Evolutionary conservation across 1,140 invertebrate species (phyloP), one percentile per base, ranked within the genome.

Genomic region (Lamellibrachia luymesi): DNA sequence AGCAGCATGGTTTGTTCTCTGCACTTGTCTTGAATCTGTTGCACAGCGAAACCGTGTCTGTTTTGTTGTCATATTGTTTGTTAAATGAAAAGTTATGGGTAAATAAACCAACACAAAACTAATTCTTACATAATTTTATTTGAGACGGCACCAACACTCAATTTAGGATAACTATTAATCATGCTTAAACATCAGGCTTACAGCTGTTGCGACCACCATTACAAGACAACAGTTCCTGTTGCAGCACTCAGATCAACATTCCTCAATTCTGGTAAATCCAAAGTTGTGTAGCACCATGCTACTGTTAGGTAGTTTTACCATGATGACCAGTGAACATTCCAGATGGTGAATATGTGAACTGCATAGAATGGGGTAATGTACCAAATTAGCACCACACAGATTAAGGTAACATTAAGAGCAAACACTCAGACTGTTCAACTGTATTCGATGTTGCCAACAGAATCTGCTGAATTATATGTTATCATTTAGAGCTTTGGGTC

Each of bases 401-500:
- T 80, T 80, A 38, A 38, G 38, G 38, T 38, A 38, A 38, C 38
- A 0, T 38, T 38, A 0, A 80, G 64, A 80, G 64, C 64, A 80
- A 80, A 80, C 64, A 80, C 64, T 80, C 13, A 80, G 64, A 2
- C 13, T 22, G 13, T 80, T 80, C 8, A 80, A 80, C 64, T 80
- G 64, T 22, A 80, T 80, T 80, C 64, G 64, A 22, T 17, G 64
- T 80, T 80, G 4, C 13, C 2, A 22, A 80, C 64, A 80, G 64
- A 80, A 80, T n/a, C 50, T 91, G 90, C 90, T 50, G 38, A n/a
- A 10, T 50, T n/a, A 91, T 91, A 17, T 13, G n/a, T 51, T 91
- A 51, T 91, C 13, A 5, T 92, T 64, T 92, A 92, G 50, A 92
- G n/a, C 92, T 93, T 93, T 4, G 56, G 92, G 64, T 90, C 92